Evolutionary conservation across 1,140 invertebrate genomes (phyloP).

Genomic region (Pseudomyrmex cubaensis): DNA sequence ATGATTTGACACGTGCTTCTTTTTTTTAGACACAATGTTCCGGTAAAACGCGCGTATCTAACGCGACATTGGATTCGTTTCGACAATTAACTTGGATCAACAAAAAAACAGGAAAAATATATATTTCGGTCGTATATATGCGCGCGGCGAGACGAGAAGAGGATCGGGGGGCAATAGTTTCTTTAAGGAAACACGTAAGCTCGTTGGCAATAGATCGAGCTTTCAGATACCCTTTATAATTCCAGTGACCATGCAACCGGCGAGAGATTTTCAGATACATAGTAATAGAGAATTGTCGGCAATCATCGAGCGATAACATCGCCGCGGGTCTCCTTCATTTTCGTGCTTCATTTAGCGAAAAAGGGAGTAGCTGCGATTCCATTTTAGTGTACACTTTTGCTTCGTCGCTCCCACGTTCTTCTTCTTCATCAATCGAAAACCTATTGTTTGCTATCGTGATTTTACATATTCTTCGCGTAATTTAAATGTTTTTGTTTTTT

Average conservation of each 20-base stretch:
- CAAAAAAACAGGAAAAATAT: too few species aligned
- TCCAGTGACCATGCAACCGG: slow-evolving; percentile 74
- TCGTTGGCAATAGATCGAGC: slow-evolving; percentile 71
- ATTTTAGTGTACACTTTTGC: slow-evolving; percentile 13
- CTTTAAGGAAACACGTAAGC: slow-evolving; percentile 72
- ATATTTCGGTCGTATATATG: background rate
- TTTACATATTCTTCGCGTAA: background rate
- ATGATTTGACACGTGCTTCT: too few species aligned
- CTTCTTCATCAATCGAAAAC: slow-evolving; percentile 4
- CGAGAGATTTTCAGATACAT: slow-evolving; percentile 79
- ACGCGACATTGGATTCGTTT: too few species aligned
- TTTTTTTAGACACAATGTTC: too few species aligned
- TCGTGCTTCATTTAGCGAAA: slow-evolving; percentile 76
- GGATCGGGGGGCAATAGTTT: slow-evolving; percentile 13
- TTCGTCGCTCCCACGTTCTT: slow-evolving; percentile 22
- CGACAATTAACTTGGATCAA: too few species aligned
- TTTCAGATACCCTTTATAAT: slow-evolving; percentile 75
- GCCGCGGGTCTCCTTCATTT: slow-evolving; percentile 70
- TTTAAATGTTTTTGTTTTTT: too few species aligned
- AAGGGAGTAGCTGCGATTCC: slow-evolving; percentile 55
- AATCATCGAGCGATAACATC: slow-evolving; percentile 81
- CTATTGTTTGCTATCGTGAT: background rate
- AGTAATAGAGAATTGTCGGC: slow-evolving; percentile 83
- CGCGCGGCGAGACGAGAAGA: background rate
- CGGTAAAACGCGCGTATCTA: too few species aligned